phyloP scores from a whole-genome alignment of 2,113 vertebrate genomes.

The Myrmecophaga tridactyla region DNA sequence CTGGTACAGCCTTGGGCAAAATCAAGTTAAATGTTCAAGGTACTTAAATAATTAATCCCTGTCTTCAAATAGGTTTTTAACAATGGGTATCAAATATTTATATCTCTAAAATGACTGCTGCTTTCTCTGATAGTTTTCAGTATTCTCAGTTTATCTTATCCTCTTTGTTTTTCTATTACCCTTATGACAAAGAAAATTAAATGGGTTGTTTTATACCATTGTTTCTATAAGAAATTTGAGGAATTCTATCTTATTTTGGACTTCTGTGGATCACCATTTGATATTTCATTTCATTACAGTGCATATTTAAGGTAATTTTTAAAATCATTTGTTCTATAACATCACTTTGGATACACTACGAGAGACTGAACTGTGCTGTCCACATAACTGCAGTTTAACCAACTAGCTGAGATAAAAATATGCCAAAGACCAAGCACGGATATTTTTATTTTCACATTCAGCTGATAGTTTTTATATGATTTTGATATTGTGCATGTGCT shows the following conservation, averaged over 20 bases:
- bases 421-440: not conserved
- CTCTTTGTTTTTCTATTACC: not conserved
- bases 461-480: not conserved
- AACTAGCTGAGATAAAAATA: not conserved
- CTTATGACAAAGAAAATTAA: not conserved
- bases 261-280: not conserved
- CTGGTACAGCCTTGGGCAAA: constrained; percentile 95
- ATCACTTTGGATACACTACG: not conserved
- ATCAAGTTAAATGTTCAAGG: constrained; percentile 96
- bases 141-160: not conserved
- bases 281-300: not conserved
- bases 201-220: not conserved
- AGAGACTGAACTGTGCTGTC: not conserved
- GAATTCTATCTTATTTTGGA: not conserved
- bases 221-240: not conserved
- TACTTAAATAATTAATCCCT: constrained; percentile 63
- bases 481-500: not conserved
- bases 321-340: not conserved
- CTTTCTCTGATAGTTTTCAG: not conserved
- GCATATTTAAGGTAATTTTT: not conserved
- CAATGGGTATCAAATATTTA: too few species aligned
- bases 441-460: not conserved
- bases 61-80: not conserved
- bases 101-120: not conserved
- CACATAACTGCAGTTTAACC: not conserved